Percentiles rank a stretch among this genome's conserved stretches.
Evolutionary conservation across 2,888 invertebrate genomes (phyloP).

Genomic region (Phaedon cochleariae): DNA sequence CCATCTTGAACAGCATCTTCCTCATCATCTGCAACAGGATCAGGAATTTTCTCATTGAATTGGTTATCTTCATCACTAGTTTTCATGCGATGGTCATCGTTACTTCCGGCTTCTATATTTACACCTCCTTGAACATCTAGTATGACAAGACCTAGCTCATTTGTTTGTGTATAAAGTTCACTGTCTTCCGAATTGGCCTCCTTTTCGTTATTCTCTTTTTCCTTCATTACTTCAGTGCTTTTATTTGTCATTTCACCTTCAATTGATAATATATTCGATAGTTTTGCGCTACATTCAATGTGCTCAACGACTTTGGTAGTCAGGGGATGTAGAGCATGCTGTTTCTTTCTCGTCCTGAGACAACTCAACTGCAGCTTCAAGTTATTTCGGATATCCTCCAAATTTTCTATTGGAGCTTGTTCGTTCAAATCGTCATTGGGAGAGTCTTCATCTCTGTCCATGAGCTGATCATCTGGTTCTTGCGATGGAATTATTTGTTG

Average conservation of each 20-base stretch:
- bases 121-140: constrained; percentile 42
- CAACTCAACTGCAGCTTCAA: constrained; percentile 48
- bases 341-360: constrained; percentile 48
- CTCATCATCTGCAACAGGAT: background rate
- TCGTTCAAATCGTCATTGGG: background rate
- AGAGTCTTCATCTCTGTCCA: background rate
- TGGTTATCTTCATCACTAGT: background rate
- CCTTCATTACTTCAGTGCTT: constrained; percentile 3
- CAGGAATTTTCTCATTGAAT: background rate
- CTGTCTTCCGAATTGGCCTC: constrained; percentile 3
- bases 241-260: background rate
- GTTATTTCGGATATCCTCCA: constrained; percentile 48
- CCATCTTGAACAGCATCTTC: constrained; percentile 30
- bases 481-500: too few relatives aligned
- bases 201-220: background rate
- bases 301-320: constrained; percentile 25
- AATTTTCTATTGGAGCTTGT: background rate
- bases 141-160: constrained; percentile 41
- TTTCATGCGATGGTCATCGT: constrained; percentile 1
- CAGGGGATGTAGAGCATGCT: constrained; percentile 30
- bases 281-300: constrained; percentile 24
- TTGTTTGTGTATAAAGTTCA: constrained; percentile 34
- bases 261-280: constrained; percentile 12
- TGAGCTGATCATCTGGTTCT: background rate
- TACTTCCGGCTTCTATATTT: constrained; percentile 28